phyloP scores from a whole-genome alignment of 2,888 invertebrate genomes.

The Ctena decussata region DNA sequence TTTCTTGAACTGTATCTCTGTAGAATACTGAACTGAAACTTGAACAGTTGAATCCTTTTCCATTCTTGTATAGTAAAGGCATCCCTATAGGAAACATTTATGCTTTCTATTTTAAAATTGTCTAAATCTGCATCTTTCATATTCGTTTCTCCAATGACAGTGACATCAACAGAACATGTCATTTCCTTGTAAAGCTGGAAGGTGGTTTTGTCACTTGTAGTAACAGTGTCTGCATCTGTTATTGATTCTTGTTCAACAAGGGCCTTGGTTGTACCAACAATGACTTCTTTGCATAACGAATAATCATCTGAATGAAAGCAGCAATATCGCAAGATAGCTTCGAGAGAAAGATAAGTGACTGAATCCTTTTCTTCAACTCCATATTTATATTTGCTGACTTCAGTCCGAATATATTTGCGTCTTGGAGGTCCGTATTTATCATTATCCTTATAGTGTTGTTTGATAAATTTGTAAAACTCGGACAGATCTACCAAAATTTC shows the following conservation, averaged over 20 bases:
- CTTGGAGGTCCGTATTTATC: background rate
- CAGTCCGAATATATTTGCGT: background rate
- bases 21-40: background rate
- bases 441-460: background rate
- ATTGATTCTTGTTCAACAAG: background rate
- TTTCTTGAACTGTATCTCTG: background rate
- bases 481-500: background rate
- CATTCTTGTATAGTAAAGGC: background rate
- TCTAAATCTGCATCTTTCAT: background rate
- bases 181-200: background rate
- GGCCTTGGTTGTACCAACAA: background rate
- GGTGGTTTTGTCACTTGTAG: background rate
- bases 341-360: background rate
- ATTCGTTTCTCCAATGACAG: background rate
- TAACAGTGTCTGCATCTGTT: background rate
- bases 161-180: background rate
- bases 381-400: background rate
- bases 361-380: background rate
- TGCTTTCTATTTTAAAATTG: background rate
- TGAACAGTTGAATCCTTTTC: background rate
- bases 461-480: background rate
- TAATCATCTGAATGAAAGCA: background rate
- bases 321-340: conserved; percentile 1
- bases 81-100: background rate
- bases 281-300: background rate